Conservation (phyloP, 2,888 invertebrate species). For the Cheilosia scutellata region DNA sequence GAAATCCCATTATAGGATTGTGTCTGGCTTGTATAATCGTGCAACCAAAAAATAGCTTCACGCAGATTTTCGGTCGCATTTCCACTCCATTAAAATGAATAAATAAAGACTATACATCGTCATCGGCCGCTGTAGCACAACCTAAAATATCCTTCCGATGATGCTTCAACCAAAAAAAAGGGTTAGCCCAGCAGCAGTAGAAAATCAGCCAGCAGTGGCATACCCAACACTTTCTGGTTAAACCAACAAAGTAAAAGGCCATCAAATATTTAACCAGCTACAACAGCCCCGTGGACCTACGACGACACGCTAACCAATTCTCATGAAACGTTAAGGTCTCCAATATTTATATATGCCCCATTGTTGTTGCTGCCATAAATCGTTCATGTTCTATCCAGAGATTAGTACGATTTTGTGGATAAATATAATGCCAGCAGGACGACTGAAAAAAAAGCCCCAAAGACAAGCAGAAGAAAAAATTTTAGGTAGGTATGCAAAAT, state of each 20-base stretch:
- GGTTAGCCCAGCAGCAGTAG: conserved; percentile 51
- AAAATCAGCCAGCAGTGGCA: conserved; percentile 51
- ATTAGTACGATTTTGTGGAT: conserved; percentile 68
- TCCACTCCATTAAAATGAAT: conserved; percentile 68
- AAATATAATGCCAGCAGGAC: conserved; percentile 54
- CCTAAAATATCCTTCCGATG: conserved; percentile 25
- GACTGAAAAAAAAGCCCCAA: conserved; percentile 11
- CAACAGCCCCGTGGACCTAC: conserved; percentile 8
- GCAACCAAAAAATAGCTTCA: conserved; percentile 5
- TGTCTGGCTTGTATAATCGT: not conserved
- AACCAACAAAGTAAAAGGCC: conserved; percentile 61
- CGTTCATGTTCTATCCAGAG: conserved; percentile 70
- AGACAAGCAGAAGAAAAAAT: not conserved
- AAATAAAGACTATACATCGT: conserved; percentile 52
- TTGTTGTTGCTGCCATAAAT: conserved; percentile 65
- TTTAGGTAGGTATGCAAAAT: conserved; percentile 17
- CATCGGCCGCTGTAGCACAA: conserved; percentile 41
- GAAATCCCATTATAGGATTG: not conserved
- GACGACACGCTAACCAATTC: conserved; percentile 3
- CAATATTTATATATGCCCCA: conserved; percentile 55
- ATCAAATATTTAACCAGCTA: conserved; percentile 69
- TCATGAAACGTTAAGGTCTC: conserved; percentile 34
- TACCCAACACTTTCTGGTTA: conserved; percentile 52
- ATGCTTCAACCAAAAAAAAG: conserved; percentile 7
- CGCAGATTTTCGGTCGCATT: conserved; percentile 45